Conservation (phyloP, 2,888 invertebrate species). For the Psococerastis gibbosa region DNA sequence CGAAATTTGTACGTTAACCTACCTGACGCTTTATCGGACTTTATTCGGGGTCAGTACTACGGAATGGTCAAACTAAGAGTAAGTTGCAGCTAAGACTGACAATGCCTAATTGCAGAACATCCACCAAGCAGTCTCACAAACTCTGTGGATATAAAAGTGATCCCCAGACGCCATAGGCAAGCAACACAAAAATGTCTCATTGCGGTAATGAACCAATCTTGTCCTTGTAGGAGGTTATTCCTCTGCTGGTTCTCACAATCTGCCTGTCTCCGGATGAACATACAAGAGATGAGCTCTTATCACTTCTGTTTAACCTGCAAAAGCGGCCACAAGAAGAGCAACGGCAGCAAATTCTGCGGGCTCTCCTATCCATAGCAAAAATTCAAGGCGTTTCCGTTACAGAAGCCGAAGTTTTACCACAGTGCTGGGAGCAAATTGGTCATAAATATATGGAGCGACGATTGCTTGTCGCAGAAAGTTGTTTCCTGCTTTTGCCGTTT, state of each 20-base stretch:
- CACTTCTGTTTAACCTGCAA: slow-evolving; percentile 47
- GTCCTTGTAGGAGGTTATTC: slow-evolving; percentile 36
- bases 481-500: slow-evolving; percentile 42
- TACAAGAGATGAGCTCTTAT: slow-evolving; percentile 41
- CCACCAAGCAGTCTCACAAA: no score
- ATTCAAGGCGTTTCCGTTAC: slow-evolving; percentile 29
- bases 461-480: slow-evolving; percentile 46
- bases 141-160: no score
- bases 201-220: no score
- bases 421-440: slow-evolving; percentile 52
- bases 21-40: no score
- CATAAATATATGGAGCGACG: slow-evolving; percentile 46
- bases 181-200: no score
- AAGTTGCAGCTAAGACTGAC: no score
- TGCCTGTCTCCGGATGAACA: slow-evolving; percentile 35
- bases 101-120: no score
- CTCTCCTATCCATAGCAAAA: slow-evolving; percentile 28
- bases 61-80: no score
- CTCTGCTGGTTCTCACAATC: slow-evolving; percentile 39
- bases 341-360: slow-evolving; percentile 35
- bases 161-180: no score
- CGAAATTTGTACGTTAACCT: no score
- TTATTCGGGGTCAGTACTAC: no score
- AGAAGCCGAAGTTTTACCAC: slow-evolving; percentile 46
- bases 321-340: slow-evolving; percentile 49